A percentile compares a stretch with the other conserved stretches of the same genome.
Evolutionary conservation across 2,797 vertebrate species (phyloP).

Genomic region (Limosa lapponica): DNA sequence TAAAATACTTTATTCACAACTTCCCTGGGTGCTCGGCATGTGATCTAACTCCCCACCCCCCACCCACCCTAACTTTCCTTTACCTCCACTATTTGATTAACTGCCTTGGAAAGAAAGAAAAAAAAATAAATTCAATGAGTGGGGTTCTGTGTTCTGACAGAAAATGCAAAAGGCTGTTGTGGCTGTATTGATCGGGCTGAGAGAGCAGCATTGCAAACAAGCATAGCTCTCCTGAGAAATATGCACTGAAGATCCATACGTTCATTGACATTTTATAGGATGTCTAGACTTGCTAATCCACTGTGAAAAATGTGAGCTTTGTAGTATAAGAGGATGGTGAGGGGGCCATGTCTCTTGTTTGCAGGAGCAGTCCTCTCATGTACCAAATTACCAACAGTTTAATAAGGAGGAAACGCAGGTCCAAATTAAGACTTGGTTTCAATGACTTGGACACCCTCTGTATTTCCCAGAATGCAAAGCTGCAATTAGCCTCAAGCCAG

Average conservation of each 20-base stretch:
- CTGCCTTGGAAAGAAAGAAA: constrained; percentile 18
- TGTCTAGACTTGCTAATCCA: constrained; percentile 76
- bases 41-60: constrained; percentile 24
- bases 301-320: constrained; percentile 74
- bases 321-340: constrained; percentile 17
- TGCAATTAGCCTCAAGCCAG: constrained; percentile 55
- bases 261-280: constrained; percentile 73
- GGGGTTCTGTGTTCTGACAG: constrained; percentile 40
- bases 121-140: not conserved
- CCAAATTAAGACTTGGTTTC: constrained; percentile 15
- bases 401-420: not conserved
- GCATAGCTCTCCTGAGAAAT: constrained; percentile 65
- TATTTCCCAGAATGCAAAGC: constrained; percentile 34
- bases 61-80: not conserved
- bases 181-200: constrained; percentile 70
- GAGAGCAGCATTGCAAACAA: constrained; percentile 53
- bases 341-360: not conserved
- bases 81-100: constrained; percentile 44
- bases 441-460: not conserved
- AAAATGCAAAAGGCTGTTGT: constrained; percentile 57
- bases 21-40: constrained; percentile 53
- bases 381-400: constrained; percentile 21
- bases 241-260: constrained; percentile 61
- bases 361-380: not conserved
- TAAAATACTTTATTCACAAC: constrained; percentile 72